Evolutionary conservation across 2,797 vertebrate genomes (phyloP).

Genomic region (Pempheris klunzingeri): DNA sequence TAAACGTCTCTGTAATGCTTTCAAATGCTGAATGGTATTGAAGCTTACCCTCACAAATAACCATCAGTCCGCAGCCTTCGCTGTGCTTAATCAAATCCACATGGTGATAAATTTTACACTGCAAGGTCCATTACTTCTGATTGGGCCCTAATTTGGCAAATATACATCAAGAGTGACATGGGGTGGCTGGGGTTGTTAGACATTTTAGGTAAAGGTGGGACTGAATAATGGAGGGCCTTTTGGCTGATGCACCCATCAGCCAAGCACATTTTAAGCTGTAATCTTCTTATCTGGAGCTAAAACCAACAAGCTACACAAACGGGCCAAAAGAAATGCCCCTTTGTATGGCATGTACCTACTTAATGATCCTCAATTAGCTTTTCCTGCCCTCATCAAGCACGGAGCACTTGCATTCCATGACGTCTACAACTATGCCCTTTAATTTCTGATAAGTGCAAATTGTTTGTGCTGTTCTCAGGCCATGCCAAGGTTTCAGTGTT

Average conservation of each 20-base stretch:
- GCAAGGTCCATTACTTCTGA: constrained; percentile 78
- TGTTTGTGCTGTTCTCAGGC: constrained; percentile 61
- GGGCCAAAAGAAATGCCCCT: constrained; percentile 30
- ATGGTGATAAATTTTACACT: constrained; percentile 75
- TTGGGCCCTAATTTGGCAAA: constrained; percentile 73
- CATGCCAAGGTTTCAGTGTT: constrained; percentile 70
- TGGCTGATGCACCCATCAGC: constrained; percentile 19
- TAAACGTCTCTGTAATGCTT: background rate
- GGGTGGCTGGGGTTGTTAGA: constrained; percentile 25
- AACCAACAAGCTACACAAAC: constrained; percentile 15
- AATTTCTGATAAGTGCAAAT: constrained; percentile 78
- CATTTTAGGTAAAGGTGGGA: constrained; percentile 44
- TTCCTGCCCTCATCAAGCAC: constrained; percentile 44
- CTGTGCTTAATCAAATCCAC: constrained; percentile 73
- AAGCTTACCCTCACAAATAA: constrained; percentile 47
- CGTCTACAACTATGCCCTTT: constrained; percentile 56
- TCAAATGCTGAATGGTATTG: constrained; percentile 26
- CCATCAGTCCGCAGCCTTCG: constrained; percentile 50
- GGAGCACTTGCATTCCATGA: constrained; percentile 50
- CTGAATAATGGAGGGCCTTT: constrained; percentile 33
- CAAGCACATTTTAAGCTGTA: constrained; percentile 10
- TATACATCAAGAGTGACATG: constrained; percentile 67
- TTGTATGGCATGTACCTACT: constrained; percentile 37
- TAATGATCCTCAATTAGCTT: constrained; percentile 70
- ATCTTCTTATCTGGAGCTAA: constrained; percentile 38